Evolutionary conservation across 53 echinoderm and acorn worm species (phyloP).

Genomic region (Pentamera pediparva): DNA sequence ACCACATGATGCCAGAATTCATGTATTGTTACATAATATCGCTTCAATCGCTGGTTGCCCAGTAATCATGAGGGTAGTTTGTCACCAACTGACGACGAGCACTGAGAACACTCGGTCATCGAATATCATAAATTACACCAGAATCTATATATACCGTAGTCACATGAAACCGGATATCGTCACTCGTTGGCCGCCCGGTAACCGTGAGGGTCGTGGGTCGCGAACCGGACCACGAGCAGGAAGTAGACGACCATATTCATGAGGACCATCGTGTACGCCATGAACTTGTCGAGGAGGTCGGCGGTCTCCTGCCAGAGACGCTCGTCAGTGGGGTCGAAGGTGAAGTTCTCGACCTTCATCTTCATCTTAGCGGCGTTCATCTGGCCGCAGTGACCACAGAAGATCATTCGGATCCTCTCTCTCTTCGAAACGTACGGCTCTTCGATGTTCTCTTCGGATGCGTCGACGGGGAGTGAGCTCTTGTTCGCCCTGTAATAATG

Average conservation of each 20-base stretch:
- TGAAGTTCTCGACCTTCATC: not conserved
- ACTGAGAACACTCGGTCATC: too few relatives aligned
- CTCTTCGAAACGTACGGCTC: not conserved
- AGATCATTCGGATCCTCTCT: not conserved
- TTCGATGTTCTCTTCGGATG: not conserved
- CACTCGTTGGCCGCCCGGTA: conserved; percentile 1
- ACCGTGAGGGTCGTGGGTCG: not conserved
- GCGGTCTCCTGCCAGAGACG: conserved; percentile 21
- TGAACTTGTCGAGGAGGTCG: not conserved
- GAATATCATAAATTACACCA: too few relatives aligned
- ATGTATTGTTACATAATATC: too few relatives aligned
- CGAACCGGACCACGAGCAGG: not conserved
- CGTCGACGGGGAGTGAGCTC: not conserved
- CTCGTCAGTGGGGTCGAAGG: conserved; percentile 10
- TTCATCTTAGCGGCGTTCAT: conserved; percentile 3
- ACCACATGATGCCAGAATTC: too few relatives aligned
- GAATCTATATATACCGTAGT: too few relatives aligned
- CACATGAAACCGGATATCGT: not conserved
- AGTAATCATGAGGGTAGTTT: too few relatives aligned
- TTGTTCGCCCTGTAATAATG: conserved; percentile 7
- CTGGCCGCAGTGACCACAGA: conserved; percentile 26
- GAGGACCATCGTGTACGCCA: conserved; percentile 13
- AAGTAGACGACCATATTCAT: conserved; percentile 6
- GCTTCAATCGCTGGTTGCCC: too few relatives aligned
- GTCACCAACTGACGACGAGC: too few relatives aligned